These are phyloP conservation scores for Kryptolebias ocellatus DNA, from an alignment of 2,797 vertebrate genomes.

Conservation along the genomic window DNA sequence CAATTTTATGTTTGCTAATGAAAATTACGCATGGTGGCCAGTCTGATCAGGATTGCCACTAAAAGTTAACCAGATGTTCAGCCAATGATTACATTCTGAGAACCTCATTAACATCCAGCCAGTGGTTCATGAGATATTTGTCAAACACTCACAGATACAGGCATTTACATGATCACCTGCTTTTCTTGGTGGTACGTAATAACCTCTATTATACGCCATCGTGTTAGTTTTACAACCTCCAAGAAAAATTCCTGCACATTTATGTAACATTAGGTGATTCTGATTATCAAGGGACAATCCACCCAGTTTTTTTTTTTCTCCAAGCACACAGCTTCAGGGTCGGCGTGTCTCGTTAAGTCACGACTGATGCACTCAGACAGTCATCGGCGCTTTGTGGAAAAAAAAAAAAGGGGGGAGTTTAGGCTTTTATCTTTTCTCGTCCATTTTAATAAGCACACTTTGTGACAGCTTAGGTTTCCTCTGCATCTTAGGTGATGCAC, in stretches of 20 bases:
- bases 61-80: too few species aligned
- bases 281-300: slow-evolving; percentile 64
- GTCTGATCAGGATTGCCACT: too few species aligned
- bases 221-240: slow-evolving; percentile 20
- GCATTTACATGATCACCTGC: too few species aligned
- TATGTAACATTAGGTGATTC: slow-evolving; percentile 62
- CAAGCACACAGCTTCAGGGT: slow-evolving; percentile 56
- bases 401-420: slow-evolving; percentile 33
- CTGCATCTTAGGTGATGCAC: slow-evolving; percentile 67
- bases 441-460: slow-evolving; percentile 79
- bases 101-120: too few species aligned
- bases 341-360: slow-evolving; percentile 58
- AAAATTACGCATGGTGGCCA: too few species aligned
- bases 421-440: slow-evolving; percentile 66
- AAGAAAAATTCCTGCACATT: slow-evolving; percentile 59
- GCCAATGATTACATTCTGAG: too few species aligned
- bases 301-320: slow-evolving; percentile 33
- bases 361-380: slow-evolving; percentile 72
- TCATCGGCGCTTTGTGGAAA: slow-evolving; percentile 50
- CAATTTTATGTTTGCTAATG: too few species aligned
- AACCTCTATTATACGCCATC: too few species aligned
- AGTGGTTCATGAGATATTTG: too few species aligned
- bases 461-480: slow-evolving; percentile 80
- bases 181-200: too few species aligned
- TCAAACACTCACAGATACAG: too few species aligned